These are phyloP conservation scores for Pleuronectes platessa DNA, from an alignment of 2,113 vertebrate genomes.

Conservation along the genomic window DNA sequence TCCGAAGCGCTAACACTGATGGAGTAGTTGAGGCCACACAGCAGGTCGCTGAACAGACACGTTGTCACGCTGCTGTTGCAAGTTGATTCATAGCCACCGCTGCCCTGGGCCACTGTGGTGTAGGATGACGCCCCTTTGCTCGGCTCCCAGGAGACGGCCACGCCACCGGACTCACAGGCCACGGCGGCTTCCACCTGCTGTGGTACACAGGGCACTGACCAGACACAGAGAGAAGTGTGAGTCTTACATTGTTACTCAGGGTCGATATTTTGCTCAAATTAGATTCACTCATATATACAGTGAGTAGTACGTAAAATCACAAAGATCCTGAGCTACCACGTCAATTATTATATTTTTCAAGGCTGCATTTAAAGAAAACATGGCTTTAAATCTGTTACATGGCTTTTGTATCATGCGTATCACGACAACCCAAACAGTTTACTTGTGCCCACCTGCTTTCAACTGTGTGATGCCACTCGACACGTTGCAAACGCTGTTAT, in stretches of 20 bases:
- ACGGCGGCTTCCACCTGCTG: slow-evolving; percentile 56
- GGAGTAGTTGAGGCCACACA: slow-evolving; percentile 79
- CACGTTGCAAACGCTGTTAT: slow-evolving; percentile 70
- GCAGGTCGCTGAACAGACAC: slow-evolving; percentile 68
- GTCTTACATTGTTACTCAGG: neutral
- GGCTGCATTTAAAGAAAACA: too few relatives aligned
- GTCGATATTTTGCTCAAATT: neutral
- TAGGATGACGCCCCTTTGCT: slow-evolving; percentile 78
- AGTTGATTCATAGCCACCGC: slow-evolving; percentile 55
- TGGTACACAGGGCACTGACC: slow-evolving; percentile 78
- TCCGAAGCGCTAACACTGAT: slow-evolving; percentile 75
- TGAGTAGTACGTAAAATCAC: neutral
- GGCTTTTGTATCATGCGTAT: too few relatives aligned
- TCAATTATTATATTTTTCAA: too few relatives aligned
- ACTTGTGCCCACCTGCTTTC: slow-evolving; percentile 63
- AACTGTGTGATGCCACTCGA: slow-evolving; percentile 61
- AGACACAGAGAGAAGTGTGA: neutral
- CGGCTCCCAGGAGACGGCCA: slow-evolving; percentile 78
- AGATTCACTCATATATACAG: too few relatives aligned
- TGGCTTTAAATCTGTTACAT: too few relatives aligned
- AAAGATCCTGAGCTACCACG: neutral
- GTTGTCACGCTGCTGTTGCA: slow-evolving; percentile 67
- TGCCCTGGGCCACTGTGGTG: slow-evolving; percentile 64
- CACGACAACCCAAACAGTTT: neutral
- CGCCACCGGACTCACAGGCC: slow-evolving; percentile 67